Evolutionary conservation across 2,113 vertebrate genomes (phyloP), one percentile per base, ranked within the genome.

Genomic region (Aegithalos caudatus): DNA sequence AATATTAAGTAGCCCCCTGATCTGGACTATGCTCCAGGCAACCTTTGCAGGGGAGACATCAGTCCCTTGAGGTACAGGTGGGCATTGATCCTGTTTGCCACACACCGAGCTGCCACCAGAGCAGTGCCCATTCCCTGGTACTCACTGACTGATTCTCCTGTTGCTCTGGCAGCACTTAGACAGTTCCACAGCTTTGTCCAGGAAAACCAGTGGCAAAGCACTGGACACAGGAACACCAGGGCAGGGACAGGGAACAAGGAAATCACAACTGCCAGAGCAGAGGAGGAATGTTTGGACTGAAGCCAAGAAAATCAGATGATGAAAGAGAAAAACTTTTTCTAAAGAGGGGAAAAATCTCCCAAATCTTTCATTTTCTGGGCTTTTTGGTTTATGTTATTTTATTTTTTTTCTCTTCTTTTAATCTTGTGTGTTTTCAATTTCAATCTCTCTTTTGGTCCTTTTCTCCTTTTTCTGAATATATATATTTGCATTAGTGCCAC

Each of bases 341-440:
- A 57, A 56, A 24, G 25, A 10, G 17, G 5, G 7, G 9, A 4
- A 31, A 62, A 51, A 67, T 47, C 20, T 35, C 29, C 67, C 27
- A 62, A 50, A 94, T 93, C 58, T 90, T 92, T 53, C 45, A 83
- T 86, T 88, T 45, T 11, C 60, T 83, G 29, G 42, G 38, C 25
- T 66, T 77, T 89, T 86, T 48, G n/a, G 6, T 44, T 70, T 56
- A 21, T 23, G 6, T 10, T 45, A 20, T 23, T 16, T 53, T 48
- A 12, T 31, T 33, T 25, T 58, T 38, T 48, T 33, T 40, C 40
- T 29, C 31, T 70, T 85, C 45, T 40, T 81, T 84, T 89, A 92
- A 72, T 96, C 94, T 95, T 83, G 40, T 60, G 54, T 58, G 82
- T 78, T 95, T 94, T 96, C 92, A 86, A 40, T 86, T 95, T 92